Conservation (phyloP, 2,888 invertebrate genomes). For the Mesorhabditis spiculigera region DNA sequence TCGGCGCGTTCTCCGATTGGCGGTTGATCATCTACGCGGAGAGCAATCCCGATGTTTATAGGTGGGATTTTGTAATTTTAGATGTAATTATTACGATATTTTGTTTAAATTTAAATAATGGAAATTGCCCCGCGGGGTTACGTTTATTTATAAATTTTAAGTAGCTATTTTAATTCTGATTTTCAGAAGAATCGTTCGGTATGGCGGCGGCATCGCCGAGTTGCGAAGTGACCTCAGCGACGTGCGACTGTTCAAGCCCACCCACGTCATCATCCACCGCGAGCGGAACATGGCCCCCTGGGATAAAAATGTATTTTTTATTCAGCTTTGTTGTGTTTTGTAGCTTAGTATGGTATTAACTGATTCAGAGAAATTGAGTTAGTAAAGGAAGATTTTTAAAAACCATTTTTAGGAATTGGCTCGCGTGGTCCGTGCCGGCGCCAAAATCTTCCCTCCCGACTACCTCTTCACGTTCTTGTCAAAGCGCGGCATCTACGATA, state of each 20-base stretch:
- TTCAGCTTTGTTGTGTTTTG: no score
- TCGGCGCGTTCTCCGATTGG: constrained; percentile 2
- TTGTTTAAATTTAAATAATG: no score
- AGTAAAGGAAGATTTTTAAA: no score
- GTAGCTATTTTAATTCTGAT: not conserved
- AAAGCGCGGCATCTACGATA: not conserved
- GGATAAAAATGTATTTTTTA: no score
- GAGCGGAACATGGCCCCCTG: no score
- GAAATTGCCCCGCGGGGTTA: no score
- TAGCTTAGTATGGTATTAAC: no score
- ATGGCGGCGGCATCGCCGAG: not conserved
- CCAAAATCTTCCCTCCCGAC: not conserved
- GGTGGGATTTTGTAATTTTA: not conserved
- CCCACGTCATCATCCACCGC: not conserved
- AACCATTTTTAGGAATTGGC: no score
- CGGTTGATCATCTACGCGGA: not conserved
- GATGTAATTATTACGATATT: not conserved
- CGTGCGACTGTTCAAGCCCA: not conserved
- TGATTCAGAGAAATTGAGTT: no score
- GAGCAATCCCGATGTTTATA: not conserved
- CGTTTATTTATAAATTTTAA: not conserved
- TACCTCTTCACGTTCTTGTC: not conserved
- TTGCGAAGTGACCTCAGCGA: not conserved
- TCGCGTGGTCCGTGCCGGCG: not conserved
- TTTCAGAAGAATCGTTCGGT: not conserved